Evolutionary conservation across 2,888 invertebrate genomes (phyloP).

Genomic region (Tipula unca): DNA sequence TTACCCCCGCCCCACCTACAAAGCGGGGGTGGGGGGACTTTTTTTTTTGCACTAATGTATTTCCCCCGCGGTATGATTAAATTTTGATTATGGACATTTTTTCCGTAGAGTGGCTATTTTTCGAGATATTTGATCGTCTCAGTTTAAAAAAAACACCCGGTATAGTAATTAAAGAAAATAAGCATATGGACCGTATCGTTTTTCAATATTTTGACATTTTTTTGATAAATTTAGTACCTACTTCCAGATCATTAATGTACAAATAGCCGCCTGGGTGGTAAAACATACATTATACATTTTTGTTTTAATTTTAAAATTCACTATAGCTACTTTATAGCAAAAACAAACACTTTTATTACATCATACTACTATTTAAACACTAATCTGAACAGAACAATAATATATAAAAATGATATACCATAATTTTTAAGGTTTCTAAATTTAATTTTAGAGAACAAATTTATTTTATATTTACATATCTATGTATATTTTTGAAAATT

Average conservation of each 20-base stretch:
- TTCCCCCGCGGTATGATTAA: too few relatives aligned
- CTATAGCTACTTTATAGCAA: not conserved
- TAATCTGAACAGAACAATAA: not conserved
- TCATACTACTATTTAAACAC: not conserved
- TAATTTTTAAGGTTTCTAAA: not conserved
- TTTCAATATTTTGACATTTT: not conserved
- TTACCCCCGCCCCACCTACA: too few relatives aligned
- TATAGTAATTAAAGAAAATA: not conserved
- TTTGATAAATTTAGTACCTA: not conserved
- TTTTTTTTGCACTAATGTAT: too few relatives aligned
- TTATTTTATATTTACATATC: not conserved
- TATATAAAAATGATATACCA: not conserved
- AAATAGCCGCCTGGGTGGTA: not conserved
- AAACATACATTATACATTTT: not conserved
- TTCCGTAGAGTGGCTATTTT: too few relatives aligned
- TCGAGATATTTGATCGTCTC: too few relatives aligned
- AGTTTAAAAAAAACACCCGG: too few relatives aligned
- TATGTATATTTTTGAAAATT: not conserved
- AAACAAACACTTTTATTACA: not conserved
- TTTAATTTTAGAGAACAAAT: not conserved
- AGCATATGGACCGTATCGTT: not conserved
- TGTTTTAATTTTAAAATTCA: not conserved
- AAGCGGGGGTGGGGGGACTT: too few relatives aligned
- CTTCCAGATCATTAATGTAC: not conserved
- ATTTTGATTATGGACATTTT: too few relatives aligned